Evolutionary conservation across 2,113 vertebrate genomes (phyloP).

Genomic region (Scophthalmus maximus): DNA sequence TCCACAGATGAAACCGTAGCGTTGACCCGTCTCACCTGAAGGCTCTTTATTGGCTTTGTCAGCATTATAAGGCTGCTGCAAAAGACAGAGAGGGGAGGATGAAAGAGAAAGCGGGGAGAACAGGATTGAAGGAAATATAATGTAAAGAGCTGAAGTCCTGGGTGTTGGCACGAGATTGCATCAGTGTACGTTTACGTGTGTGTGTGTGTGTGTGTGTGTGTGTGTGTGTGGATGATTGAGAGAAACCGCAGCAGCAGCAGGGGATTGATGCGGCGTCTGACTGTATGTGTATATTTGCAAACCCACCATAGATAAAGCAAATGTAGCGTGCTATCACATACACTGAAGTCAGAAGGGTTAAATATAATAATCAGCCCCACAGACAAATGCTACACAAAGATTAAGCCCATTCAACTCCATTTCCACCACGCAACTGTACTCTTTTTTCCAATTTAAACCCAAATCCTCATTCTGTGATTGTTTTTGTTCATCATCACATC

Average conservation of each 20-base stretch:
- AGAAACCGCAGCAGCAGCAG: conserved; percentile 47
- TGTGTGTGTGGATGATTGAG: conserved; percentile 42
- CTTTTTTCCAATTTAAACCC: conserved; percentile 41
- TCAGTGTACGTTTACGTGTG: conserved; percentile 52
- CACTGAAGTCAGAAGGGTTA: conserved; percentile 54
- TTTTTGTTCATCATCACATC: conserved; percentile 37
- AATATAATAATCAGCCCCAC: conserved; percentile 49
- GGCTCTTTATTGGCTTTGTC: conserved; percentile 61
- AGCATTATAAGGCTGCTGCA: conserved; percentile 38
- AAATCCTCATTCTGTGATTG: conserved; percentile 44
- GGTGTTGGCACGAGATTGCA: conserved; percentile 70
- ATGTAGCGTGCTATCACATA: conserved; percentile 62
- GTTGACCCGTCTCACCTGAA: conserved; percentile 55
- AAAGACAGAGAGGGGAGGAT: conserved; percentile 33
- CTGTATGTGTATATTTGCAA: conserved; percentile 49
- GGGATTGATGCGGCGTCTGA: conserved; percentile 51
- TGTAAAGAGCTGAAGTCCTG: conserved; percentile 32
- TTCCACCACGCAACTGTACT: conserved; percentile 15
- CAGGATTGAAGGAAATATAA: conserved; percentile 14
- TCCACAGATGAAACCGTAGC: conserved; percentile 52
- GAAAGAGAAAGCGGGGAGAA: conserved; percentile 25
- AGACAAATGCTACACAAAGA: conserved; percentile 20
- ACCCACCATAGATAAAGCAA: conserved; percentile 55
- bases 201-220: conserved; percentile 18
- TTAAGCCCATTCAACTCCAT: conserved; percentile 38